Base-by-base conservation (phyloP, 2,888 invertebrate species). In the Nymphalis c-album region DNA sequence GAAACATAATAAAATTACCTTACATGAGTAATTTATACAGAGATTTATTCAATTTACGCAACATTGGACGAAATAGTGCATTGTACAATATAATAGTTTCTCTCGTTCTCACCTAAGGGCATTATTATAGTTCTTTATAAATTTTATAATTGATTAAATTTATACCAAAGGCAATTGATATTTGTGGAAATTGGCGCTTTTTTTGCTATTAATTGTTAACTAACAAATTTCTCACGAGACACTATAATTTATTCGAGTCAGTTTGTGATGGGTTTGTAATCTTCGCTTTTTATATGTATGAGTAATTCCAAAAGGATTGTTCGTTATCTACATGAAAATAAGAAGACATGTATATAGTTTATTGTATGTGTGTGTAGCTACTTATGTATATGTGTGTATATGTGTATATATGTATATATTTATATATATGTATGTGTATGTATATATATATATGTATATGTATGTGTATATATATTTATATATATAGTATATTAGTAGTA, bases 201-300 rank as follows among this genome's bases (percentile, higher is more conserved):
- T n/a, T 57, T 40, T 57, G 3, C 8, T 59, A n/a, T 13, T 46
- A 53, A 60, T 51, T 20, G 35, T 45, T 62, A 62, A 40, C 59
- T 47, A 48, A 58, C 20, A 22, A 18, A 47, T 35, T 62, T 69
- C 62, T 59, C 65, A 64, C 64, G 64, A 45, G 47, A 53, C 40
- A 18, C 10, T 31, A 60, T 48, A 31, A 60, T 45, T 45, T 7
- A 47, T 48, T 66, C 59, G 48, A 60, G 22, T 51, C 58, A 40
- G 46, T 35, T 18, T 17, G 31, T 17, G 40, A 22, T 53, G 58
- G 35, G 20, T 59, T 53, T 20, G 40, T 61, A 47, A 51, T 35
- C 26, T 35, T 65, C 51, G 53, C 64, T 64, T 53, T 65, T 47
- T 60, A 60, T 31, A 35, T 22, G n/a, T 62, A 31, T 4, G 3